Conservation (phyloP, 92 coral and sea anemone species). For the Bergia sp. region DNA sequence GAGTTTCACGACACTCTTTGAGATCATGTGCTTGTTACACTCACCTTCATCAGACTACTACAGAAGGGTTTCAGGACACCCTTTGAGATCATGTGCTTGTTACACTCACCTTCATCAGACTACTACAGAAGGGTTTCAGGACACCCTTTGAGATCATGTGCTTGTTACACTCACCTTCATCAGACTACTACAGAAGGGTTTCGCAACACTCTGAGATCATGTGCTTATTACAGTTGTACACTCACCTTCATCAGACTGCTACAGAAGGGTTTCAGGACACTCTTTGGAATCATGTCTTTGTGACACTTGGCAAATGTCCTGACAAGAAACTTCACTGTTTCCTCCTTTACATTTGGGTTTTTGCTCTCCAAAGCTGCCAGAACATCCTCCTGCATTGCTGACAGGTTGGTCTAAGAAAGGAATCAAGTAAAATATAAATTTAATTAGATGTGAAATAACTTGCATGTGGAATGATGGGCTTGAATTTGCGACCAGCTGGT, state of each 20-base stretch:
- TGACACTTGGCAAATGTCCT: constrained; percentile 85
- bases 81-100: too few species aligned
- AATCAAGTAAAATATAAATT: background rate
- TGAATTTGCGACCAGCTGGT: too few species aligned
- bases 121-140: background rate
- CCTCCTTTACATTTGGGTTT: constrained; percentile 93
- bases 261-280: constrained; percentile 86
- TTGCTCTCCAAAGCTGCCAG: constrained; percentile 79
- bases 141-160: too few species aligned
- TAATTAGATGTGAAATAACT: too few species aligned
- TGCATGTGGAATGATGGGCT: too few species aligned
- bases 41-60: too few species aligned
- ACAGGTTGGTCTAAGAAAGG: constrained; percentile 68
- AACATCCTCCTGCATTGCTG: constrained; percentile 93
- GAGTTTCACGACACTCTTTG: too few species aligned
- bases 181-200: background rate
- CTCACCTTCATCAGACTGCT: constrained; percentile 85
- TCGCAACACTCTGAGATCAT: too few species aligned
- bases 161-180: too few species aligned
- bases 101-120: too few species aligned
- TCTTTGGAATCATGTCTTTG: constrained; percentile 86
- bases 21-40: too few species aligned
- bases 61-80: too few species aligned
- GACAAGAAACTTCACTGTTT: constrained; percentile 82
- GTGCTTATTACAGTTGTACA: background rate